Percentiles rank a stretch among this genome's conserved stretches.
These are phyloP conservation scores for Otolemur garnettii DNA, from an alignment of 2,113 vertebrate species.

Conservation along the genomic window DNA sequence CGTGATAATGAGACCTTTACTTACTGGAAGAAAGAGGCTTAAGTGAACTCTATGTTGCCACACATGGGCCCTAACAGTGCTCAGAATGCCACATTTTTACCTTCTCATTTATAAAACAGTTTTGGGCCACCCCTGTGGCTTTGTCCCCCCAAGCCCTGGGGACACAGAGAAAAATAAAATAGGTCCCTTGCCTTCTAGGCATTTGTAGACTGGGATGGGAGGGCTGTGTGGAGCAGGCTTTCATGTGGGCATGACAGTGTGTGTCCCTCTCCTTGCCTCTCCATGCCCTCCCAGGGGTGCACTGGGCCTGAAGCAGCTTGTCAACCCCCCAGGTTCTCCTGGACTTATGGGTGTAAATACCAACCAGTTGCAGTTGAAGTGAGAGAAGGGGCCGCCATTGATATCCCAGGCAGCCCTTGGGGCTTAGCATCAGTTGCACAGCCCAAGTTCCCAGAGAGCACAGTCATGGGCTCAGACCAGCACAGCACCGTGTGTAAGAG, in stretches of 20 bases:
- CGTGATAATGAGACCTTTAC: background rate
- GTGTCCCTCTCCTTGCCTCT: background rate
- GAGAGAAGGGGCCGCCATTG: background rate
- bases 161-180: background rate
- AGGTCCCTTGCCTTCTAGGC: background rate
- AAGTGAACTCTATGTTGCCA: background rate
- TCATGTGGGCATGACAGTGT: background rate
- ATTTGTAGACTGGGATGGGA: no score
- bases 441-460: background rate
- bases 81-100: background rate
- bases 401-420: background rate
- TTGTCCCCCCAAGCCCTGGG: no score
- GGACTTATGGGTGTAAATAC: rapidly evolving
- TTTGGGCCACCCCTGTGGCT: background rate
- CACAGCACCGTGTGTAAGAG: background rate
- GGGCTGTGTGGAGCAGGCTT: rapidly evolving
- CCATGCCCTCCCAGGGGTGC: rapidly evolving
- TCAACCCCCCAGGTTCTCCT: rapidly evolving
- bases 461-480: rapidly evolving
- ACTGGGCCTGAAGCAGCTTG: background rate
- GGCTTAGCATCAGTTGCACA: background rate
- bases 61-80: no score
- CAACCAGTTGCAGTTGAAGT: background rate
- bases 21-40: background rate
- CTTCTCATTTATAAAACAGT: background rate